Evolutionary conservation across 2,888 invertebrate species (phyloP), one percentile per base, ranked within the genome.

Genomic region (Mythimna loreyi): DNA sequence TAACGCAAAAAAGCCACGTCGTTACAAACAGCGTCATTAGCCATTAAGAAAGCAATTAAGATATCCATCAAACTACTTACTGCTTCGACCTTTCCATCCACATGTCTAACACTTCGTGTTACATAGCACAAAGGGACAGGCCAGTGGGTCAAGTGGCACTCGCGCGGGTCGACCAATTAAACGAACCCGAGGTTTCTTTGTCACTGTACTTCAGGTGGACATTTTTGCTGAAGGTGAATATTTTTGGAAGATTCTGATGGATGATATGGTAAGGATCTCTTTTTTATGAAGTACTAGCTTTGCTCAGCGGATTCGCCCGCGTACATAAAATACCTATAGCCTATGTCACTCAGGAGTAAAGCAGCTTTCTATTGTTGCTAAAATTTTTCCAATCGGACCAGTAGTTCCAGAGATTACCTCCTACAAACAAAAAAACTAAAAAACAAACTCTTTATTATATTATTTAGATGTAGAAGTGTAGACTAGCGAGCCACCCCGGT

Each of bases 121-220:
- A 66, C 47, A 63, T 47, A 67, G 50, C 28, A 81, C 82, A 83
- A 83, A 81, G 69, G 62, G 19, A n/a, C 43, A 28, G 62, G 64
- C 28, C 56, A 74, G 67, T 75, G 21, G 76, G 82, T 84, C 82
- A 79, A 84, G 82, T 23, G 28, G n/a, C 30, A 40, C 80, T 74
- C 55, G 33, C n/a, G 13, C 8, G 8, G 50, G 40, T 9, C 58
- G 56, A 75, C 80, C 82, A 83, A 84, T 83, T 83, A 83, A 67
- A 75, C 55, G 52, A 63, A 68, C 62, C 73, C 23, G 23, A 25
- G 72, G 69, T 72, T 70, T 72, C 73, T 78, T 71, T 77, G 75
- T 75, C 72, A 75, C 65, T 56, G 68, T 67, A 64, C 70, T 50
- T 68, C 9, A 67, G 63, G 67, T 72, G 55, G 55, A 59, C 28